Evolutionary conservation across 2,113 vertebrate species (phyloP), one percentile per base, ranked within the genome.

Genomic region (Hippocampus barbouri): DNA sequence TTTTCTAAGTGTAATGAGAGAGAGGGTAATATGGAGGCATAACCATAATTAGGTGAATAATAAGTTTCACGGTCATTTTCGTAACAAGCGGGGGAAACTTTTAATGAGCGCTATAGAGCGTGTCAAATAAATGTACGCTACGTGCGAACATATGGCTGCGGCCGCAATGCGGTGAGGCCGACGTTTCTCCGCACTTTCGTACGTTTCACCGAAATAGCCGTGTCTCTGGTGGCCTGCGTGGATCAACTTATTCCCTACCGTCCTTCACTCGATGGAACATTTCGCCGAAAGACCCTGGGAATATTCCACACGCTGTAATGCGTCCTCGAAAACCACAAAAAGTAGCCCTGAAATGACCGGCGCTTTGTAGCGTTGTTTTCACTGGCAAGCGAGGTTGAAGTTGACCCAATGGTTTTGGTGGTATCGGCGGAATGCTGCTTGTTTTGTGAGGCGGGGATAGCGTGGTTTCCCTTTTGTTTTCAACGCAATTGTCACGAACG

Each of bases 21-120:
- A 74, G 76, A 66, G 67, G 83, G 82, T 83, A 86, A 81, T 86
- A 74, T 71, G 76, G 70, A 81, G 83, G 76, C 75, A 86, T 62
- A 85, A 86, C 81, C 76, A 79, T 84, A 88, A 86, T 90, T 81
- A 80, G 74, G 47, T 70, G 69, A 81, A 88, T 86, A 84, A 77
- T 82, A 80, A 80, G 71, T 87, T 86, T 79, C 69, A 67, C 65
- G 49, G 73, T 77, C 63, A 70, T 85, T 83, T 85, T 79, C 21
- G 11, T 84, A 79, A 81, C 66, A 65, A 0, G 21, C 63, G 63
- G 74, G 74, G 87, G 83, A 84, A 85, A 86, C 79, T 73, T 88
- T 84, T 78, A 82, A 89, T 83, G 76, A 73, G 73, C 21, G 38
- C 61, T 62, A 69, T 0, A 57, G 72, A 25, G 8, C 63, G 54